These are phyloP conservation scores for Drosophila fuyamai DNA, from an alignment of 1,140 invertebrate species.

Conservation along the genomic window DNA sequence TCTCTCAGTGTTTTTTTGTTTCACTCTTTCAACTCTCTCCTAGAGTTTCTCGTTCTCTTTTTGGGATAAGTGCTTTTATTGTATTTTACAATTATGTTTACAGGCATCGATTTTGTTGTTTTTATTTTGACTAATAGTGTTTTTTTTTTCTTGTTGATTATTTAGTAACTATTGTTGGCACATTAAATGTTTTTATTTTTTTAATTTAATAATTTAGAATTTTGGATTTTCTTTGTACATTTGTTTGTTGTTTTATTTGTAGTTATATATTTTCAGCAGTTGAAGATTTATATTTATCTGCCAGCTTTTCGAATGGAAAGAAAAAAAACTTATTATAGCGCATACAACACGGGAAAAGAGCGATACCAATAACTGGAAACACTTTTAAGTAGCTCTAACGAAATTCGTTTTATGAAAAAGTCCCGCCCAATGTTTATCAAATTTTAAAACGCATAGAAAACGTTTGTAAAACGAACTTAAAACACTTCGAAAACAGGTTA, in stretches of 20 bases:
- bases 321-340: conserved; percentile 1
- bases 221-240: conserved; percentile 53
- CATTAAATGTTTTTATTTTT: conserved; percentile 25
- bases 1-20: conserved; percentile 9
- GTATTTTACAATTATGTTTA: conserved; percentile 29
- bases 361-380: no score
- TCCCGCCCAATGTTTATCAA: neutral
- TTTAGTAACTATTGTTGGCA: conserved; percentile 53
- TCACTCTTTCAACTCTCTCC: conserved; percentile 31
- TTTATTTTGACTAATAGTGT: conserved; percentile 35
- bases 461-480: conserved; percentile 8
- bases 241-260: conserved; percentile 28
- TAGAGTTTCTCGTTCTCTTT: conserved; percentile 25
- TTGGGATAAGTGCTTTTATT: conserved; percentile 39
- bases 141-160: conserved; percentile 20
- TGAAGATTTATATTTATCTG: conserved; percentile 24
- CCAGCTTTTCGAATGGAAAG: conserved; percentile 6
- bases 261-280: conserved; percentile 18
- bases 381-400: neutral
- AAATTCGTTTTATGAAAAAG: neutral
- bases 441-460: neutral
- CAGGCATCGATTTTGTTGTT: conserved; percentile 42
- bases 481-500: conserved; percentile 9
- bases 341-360: neutral
- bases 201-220: conserved; percentile 29